Evolutionary conservation across 2,888 invertebrate genomes (phyloP).

Genomic region (Leptopilina drosophilae): DNA sequence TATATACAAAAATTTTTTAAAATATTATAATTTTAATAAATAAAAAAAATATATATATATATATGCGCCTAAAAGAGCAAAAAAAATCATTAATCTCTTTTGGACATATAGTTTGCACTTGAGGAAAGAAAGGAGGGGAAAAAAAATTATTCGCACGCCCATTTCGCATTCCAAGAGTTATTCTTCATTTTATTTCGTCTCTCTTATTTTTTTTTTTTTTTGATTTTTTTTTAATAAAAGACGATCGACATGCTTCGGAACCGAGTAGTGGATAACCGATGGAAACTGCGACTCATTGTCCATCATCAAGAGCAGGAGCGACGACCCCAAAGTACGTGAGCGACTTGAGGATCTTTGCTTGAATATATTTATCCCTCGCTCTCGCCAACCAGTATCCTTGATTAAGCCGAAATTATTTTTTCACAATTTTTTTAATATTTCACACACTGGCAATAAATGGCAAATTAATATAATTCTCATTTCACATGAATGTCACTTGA

Average conservation of each 20-base stretch:
- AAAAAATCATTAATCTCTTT: conserved; percentile 29
- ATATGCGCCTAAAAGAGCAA: neutral
- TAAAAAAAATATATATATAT: neutral
- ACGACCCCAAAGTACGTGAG: conserved; percentile 40
- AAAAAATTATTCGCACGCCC: conserved; percentile 27
- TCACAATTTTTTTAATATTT: too few relatives aligned
- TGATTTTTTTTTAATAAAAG: conserved; percentile 21
- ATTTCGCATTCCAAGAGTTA: conserved; percentile 32
- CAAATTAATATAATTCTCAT: too few relatives aligned
- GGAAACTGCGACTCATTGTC: conserved; percentile 29
- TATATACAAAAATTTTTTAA: neutral
- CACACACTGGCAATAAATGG: too few relatives aligned
- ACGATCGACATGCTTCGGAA: conserved; percentile 38
- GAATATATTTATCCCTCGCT: neutral
- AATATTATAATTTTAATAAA: neutral
- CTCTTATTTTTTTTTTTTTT: neutral
- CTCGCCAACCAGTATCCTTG: too few relatives aligned
- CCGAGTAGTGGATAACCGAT: conserved; percentile 28
- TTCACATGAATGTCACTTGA: too few relatives aligned
- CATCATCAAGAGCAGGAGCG: conserved; percentile 42
- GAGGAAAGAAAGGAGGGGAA: neutral
- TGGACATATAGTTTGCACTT: conserved; percentile 19
- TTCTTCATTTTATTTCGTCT: conserved; percentile 15
- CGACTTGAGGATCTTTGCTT: conserved; percentile 34
- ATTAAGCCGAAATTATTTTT: too few relatives aligned